Percentiles rank a stretch among this genome's conserved stretches.
Evolutionary conservation across 2,797 vertebrate species (phyloP).

Genomic region (Otolemur crassicaudatus): DNA sequence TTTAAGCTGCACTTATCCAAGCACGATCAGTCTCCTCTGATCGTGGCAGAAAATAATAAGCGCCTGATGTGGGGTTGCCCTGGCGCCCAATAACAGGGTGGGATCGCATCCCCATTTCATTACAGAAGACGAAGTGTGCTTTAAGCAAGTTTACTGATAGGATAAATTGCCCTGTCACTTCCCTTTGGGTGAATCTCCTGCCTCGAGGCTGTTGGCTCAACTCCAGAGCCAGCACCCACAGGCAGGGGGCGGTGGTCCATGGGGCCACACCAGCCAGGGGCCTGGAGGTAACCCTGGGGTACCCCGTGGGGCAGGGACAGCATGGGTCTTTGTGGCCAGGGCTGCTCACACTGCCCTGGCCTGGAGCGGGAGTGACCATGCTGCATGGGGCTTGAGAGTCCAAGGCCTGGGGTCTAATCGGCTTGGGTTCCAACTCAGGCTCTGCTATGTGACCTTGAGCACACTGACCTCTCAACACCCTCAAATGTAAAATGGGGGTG

Average conservation of each 20-base stretch:
- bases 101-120: slow-evolving; percentile 20
- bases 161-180: slow-evolving; percentile 18
- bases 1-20: slow-evolving; percentile 82
- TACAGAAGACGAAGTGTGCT: slow-evolving; percentile 38
- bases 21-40: slow-evolving; percentile 72
- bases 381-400: rapidly evolving
- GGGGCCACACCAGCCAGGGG: neutral
- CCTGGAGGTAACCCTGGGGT: neutral
- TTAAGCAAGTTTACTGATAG: neutral
- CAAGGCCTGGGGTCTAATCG: neutral
- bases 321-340: neutral
- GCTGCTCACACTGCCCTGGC: neutral
- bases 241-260: neutral
- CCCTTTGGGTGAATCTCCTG: neutral
- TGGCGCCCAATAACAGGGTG: neutral
- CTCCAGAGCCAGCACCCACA: neutral
- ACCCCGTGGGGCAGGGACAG: rapidly evolving
- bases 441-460: rapidly evolving
- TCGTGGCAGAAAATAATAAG: slow-evolving; percentile 47
- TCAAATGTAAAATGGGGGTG: rapidly evolving
- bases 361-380: rapidly evolving
- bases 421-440: neutral
- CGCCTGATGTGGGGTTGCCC: slow-evolving; percentile 42
- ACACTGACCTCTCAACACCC: neutral
- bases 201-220: neutral